Percentiles rank a stretch among this genome's conserved stretches.
Conservation (phyloP, 2,113 vertebrate species). For the Gila orcuttii region DNA sequence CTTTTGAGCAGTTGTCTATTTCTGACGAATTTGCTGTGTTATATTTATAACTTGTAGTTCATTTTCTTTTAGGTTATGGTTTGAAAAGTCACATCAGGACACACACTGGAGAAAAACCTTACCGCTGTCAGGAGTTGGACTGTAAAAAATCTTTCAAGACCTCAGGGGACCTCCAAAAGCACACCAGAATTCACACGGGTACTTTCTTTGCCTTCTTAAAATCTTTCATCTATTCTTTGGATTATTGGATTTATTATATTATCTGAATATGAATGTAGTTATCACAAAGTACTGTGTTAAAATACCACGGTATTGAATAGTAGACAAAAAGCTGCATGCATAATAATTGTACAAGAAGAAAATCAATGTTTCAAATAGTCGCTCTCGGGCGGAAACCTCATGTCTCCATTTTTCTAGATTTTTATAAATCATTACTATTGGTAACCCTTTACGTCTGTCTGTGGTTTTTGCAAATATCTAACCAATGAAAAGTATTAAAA, state of each 20-base stretch:
- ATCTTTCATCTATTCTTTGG: neutral
- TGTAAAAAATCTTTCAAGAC: slow-evolving; percentile 98
- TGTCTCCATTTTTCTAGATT: no score
- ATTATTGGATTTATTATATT: neutral
- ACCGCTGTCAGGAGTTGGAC: slow-evolving; percentile 91
- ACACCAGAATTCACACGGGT: slow-evolving; percentile 97
- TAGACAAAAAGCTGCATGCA: neutral
- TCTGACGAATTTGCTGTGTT: neutral
- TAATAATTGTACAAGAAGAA: neutral
- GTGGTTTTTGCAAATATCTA: no score
- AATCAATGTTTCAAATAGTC: neutral
- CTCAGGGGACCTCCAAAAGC: slow-evolving; percentile 97
- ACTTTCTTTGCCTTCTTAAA: slow-evolving; percentile 28
- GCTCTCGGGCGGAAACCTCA: no score
- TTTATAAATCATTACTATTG: no score
- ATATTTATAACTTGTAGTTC: neutral
- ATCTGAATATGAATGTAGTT: neutral
- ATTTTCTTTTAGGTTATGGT: slow-evolving; percentile 82
- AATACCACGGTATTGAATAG: neutral
- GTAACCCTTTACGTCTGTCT: no score
- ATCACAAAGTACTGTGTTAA: neutral
- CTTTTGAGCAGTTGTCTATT: neutral
- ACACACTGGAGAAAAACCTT: slow-evolving; percentile 98
- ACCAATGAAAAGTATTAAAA: no score
- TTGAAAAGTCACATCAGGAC: slow-evolving; percentile 96